Percentiles rank a stretch among this genome's conserved stretches.
These are phyloP conservation scores for Schizopygopsis malacanthus DNA, from an alignment of 2,797 vertebrate species.

Conservation along the genomic window DNA sequence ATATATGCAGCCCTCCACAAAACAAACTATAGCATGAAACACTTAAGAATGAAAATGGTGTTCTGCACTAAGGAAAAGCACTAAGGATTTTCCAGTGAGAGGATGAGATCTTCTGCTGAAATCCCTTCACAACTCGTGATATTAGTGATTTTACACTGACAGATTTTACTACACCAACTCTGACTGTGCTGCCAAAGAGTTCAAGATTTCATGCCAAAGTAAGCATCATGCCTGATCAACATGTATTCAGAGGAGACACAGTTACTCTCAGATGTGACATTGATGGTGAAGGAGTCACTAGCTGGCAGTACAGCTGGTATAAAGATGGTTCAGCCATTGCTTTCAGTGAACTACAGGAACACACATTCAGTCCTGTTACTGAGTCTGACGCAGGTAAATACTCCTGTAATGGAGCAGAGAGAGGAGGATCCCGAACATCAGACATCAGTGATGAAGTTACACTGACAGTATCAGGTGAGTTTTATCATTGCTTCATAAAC, in stretches of 20 bases:
- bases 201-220: not conserved
- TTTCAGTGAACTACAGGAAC: not conserved
- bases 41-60: too few species aligned
- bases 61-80: too few species aligned
- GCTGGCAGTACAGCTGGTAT: not conserved
- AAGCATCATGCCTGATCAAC: not conserved
- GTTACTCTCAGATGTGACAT: constrained; percentile 6
- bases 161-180: not conserved
- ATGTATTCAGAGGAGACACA: not conserved
- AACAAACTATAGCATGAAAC: too few species aligned
- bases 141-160: not conserved
- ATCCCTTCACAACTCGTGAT: not conserved
- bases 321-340: rapidly evolving
- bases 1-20: too few species aligned
- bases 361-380: not conserved
- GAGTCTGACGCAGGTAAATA: not conserved
- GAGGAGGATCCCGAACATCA: not conserved
- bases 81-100: too few species aligned
- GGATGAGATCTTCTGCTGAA: not conserved
- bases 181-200: not conserved
- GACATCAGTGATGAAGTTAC: not conserved
- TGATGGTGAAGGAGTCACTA: not conserved
- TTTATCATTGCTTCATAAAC: not conserved
- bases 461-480: not conserved
- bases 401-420: not conserved